phyloP scores from a whole-genome alignment of 2,888 invertebrate genomes.

The Axea sp. region DNA sequence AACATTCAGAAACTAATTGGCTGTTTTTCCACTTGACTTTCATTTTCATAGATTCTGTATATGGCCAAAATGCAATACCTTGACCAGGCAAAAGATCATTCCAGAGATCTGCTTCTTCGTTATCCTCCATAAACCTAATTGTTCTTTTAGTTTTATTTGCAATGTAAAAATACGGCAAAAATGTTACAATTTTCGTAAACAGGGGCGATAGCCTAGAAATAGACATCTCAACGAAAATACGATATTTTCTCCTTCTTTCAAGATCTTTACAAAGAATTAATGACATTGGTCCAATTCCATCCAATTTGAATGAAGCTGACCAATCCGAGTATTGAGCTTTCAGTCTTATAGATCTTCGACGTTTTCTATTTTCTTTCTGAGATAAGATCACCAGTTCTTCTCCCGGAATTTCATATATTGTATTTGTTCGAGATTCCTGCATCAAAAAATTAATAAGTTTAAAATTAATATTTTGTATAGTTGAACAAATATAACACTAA shows the following conservation, averaged over 20 bases:
- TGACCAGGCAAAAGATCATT: constrained; percentile 86
- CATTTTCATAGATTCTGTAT: constrained; percentile 89
- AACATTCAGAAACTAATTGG: constrained; percentile 87
- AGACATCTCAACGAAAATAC: constrained; percentile 86
- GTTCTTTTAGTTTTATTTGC: constrained; percentile 84
- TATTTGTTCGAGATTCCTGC: constrained; percentile 84
- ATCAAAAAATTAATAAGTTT: too few relatives aligned
- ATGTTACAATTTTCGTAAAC: constrained; percentile 88
- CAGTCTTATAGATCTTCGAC: constrained; percentile 80
- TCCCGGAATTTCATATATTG: constrained; percentile 81
- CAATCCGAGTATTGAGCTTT: constrained; percentile 84
- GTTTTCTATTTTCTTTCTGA: constrained; percentile 81
- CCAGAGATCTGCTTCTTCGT: constrained; percentile 91
- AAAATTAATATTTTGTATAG: too few relatives aligned
- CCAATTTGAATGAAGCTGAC: constrained; percentile 84
- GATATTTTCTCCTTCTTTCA: constrained; percentile 86
- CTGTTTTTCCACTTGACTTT: constrained; percentile 89
- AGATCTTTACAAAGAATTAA: constrained; percentile 86
- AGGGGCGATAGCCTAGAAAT: constrained; percentile 87
- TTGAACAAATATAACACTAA: too few relatives aligned
- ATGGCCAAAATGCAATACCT: constrained; percentile 89
- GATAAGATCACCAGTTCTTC: constrained; percentile 87
- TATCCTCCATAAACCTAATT: constrained; percentile 90
- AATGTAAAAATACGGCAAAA: constrained; percentile 89
- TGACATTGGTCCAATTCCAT: constrained; percentile 88